These are phyloP conservation scores for Coelopa frigida DNA, from an alignment of 1,140 invertebrate species.

Conservation along the genomic window DNA sequence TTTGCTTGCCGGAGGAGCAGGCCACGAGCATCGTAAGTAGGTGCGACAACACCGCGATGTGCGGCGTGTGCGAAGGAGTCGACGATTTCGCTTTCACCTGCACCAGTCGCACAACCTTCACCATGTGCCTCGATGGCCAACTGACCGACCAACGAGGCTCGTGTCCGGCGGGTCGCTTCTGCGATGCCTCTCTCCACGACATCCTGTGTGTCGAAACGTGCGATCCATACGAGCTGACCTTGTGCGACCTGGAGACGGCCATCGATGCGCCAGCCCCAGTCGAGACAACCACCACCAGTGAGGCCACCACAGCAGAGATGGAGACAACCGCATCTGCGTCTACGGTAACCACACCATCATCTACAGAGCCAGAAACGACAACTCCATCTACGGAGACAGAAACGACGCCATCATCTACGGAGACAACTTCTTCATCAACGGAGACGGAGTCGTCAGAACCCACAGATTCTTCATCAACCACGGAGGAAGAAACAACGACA, in stretches of 20 bases:
- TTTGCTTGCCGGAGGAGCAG: conserved; percentile 15
- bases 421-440: background rate
- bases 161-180: conserved; percentile 14
- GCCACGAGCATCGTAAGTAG: background rate
- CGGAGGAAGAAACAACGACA: conserved; percentile 3
- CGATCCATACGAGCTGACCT: background rate
- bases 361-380: background rate
- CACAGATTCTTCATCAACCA: background rate
- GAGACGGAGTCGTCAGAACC: background rate
- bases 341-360: background rate
- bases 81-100: conserved; percentile 17
- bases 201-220: conserved; percentile 20
- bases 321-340: conserved; percentile 3
- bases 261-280: conserved; percentile 1
- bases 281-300: background rate
- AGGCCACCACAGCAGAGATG: background rate
- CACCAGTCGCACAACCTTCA: conserved; percentile 24
- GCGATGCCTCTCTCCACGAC: conserved; percentile 12
- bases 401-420: background rate
- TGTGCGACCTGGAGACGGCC: conserved; percentile 20
- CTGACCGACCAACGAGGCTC: background rate
- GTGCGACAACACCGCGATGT: conserved; percentile 24
- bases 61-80: conserved; percentile 14
- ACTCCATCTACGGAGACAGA: background rate
- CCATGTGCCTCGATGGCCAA: conserved; percentile 4